These are phyloP conservation scores for Conger conger DNA, from an alignment of 2,113 vertebrate species.

Conservation along the genomic window DNA sequence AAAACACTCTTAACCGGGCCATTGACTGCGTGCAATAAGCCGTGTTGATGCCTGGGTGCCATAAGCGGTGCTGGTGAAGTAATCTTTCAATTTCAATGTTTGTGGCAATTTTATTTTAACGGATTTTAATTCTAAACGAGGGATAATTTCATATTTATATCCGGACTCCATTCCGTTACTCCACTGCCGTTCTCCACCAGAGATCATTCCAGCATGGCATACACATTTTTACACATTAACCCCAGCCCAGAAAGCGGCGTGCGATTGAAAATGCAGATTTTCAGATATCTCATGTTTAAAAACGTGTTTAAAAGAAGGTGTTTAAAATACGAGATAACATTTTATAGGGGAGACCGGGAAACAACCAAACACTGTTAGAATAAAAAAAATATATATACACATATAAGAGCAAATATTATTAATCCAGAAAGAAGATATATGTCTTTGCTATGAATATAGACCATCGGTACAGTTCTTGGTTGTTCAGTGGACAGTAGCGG, in stretches of 20 bases:
- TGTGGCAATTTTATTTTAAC: conserved; percentile 95
- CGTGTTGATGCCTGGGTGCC: conserved; percentile 92
- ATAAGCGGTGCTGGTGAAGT: conserved; percentile 97
- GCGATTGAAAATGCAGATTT: neutral
- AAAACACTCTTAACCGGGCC: conserved; percentile 83
- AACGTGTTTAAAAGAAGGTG: conserved; percentile 47
- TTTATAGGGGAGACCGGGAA: too few species aligned
- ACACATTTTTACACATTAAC: conserved; percentile 56
- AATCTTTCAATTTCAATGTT: conserved; percentile 96
- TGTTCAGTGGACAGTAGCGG: too few species aligned
- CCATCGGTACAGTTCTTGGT: too few species aligned
- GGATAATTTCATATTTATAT: conserved; percentile 86
- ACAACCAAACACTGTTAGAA: too few species aligned
- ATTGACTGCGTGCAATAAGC: conserved; percentile 94
- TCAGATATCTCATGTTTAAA: neutral
- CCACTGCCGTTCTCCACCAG: conserved; percentile 32
- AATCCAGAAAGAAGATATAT: too few species aligned
- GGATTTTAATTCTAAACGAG: conserved; percentile 96
- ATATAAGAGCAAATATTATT: too few species aligned
- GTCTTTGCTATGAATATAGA: too few species aligned
- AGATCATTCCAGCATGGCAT: conserved; percentile 48
- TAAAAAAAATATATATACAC: too few species aligned
- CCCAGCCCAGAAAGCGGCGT: neutral
- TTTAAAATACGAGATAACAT: conserved; percentile 55
- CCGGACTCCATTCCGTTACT: conserved; percentile 12